phyloP scores from a whole-genome alignment of 2,113 vertebrate genomes.

The Trichechus manatus region DNA sequence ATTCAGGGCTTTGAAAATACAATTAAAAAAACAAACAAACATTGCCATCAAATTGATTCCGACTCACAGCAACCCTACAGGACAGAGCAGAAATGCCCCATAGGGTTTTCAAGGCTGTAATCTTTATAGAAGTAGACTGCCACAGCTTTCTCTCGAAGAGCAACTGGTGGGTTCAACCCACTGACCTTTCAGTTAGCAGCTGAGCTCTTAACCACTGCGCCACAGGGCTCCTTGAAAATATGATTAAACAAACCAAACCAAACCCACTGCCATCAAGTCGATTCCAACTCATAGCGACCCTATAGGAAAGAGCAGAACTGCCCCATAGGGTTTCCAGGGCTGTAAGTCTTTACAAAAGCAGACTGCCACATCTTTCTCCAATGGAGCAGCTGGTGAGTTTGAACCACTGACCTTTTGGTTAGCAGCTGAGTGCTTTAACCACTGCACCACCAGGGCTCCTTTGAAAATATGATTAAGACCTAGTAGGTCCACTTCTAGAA shows the following conservation, averaged over 20 bases:
- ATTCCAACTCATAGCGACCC: neutral
- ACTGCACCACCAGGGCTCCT: neutral
- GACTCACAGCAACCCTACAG: neutral
- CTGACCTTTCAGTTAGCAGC: neutral
- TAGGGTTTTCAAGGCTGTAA: neutral
- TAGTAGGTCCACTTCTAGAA: conserved; percentile 48
- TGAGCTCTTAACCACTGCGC: neutral
- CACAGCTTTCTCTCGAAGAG: neutral
- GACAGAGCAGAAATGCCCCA: neutral
- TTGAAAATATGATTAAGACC: conserved; percentile 25
- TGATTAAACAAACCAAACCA: neutral
- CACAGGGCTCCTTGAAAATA: neutral
- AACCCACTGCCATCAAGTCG: neutral
- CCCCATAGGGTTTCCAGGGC: neutral
- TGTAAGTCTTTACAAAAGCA: neutral
- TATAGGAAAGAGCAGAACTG: neutral
- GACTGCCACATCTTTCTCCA: neutral
- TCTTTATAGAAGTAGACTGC: neutral
- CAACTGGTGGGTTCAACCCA: neutral
- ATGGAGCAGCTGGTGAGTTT: neutral
- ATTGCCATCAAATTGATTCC: neutral
- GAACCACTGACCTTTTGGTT: neutral
- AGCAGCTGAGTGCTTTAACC: neutral
- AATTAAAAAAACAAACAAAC: neutral
- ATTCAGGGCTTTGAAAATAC: conserved; percentile 7